Evolutionary conservation across 2,888 invertebrate species (phyloP), one percentile per base, ranked within the genome.

Genomic region (Mantis religiosa): DNA sequence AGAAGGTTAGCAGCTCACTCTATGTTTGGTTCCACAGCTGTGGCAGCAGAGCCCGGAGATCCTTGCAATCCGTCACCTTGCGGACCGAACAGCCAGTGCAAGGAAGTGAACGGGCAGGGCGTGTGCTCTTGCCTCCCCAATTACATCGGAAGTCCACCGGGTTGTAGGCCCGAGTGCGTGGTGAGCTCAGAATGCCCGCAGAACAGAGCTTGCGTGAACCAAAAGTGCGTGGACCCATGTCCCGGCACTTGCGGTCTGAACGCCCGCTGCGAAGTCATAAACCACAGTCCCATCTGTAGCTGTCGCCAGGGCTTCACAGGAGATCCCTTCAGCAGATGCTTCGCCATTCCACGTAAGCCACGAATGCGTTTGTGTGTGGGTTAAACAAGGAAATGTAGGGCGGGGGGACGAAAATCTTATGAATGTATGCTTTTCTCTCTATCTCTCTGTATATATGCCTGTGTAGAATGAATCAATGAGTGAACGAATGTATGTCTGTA

Each of bases 141-240:
- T 84, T 94, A 93, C 90, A 92, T 93, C 30, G 95, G 95, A 28
- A 93, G 93, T 90, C 94, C 95, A 8, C 94, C 94, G 28, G 92
- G 92, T 83, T 94, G 94, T 91, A 95, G 93, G 84, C 94, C 94
- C 25, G 94, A 94, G 91, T 95, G 92, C 87, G 89, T 90, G 14
- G 90, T 91, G 87, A 92, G 92, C 91, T 91, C 91, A 27, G 92
- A 92, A 82, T 92, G 92, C 89, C 89, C 94, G 94, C 83, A 94
- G 28, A 95, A 96, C 91, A 95, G 95, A 92, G 96, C 97, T 4
- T 98, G 98, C 91, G 93, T 97, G 20, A 95, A 96, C 91, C 95
- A 96, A 91, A 97, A 97, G 93, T 98, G 98, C 92, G 92, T 94
- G 30, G 95, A 97, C 92, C 97, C 98, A 81, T 98, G 98, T 91